Evolutionary conservation across 2,113 vertebrate genomes (phyloP).

Genomic region (Carollia perspicillata): DNA sequence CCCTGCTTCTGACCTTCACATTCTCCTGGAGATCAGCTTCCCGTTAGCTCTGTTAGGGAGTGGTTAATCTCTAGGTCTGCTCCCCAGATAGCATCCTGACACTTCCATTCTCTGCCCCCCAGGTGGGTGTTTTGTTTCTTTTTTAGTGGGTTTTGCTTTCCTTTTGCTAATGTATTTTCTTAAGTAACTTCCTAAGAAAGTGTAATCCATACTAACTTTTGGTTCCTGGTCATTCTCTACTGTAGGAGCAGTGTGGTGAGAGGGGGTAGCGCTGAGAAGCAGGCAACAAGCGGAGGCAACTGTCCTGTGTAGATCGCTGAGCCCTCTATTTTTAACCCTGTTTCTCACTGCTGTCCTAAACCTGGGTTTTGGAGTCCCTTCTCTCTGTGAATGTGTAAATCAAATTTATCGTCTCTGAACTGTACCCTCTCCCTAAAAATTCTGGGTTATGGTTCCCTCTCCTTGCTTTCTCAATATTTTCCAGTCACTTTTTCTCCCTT

Average conservation of each 20-base stretch:
- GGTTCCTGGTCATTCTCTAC: neutral
- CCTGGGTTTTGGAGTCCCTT: neutral
- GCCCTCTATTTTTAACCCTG: neutral
- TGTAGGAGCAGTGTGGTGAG: neutral
- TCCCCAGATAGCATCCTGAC: neutral
- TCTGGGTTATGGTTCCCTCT: neutral
- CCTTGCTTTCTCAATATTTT: neutral
- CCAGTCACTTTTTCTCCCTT: neutral
- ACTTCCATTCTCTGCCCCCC: neutral
- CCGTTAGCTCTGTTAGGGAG: neutral
- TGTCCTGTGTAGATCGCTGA: neutral
- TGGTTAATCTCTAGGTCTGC: neutral
- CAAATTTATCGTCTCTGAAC: neutral
- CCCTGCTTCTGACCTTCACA: too few species aligned
- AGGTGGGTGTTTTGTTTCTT: neutral
- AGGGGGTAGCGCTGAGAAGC: neutral
- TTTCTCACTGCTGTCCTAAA: neutral
- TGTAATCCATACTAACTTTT: neutral
- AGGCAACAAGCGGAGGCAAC: neutral
- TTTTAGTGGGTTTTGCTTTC: neutral
- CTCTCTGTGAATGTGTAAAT: neutral
- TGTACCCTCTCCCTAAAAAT: neutral
- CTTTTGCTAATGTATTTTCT: neutral
- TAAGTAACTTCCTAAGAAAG: neutral
- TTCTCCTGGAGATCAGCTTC: neutral